A percentile compares a stretch with the other conserved stretches of the same genome.
phyloP scores from a whole-genome alignment of 2,797 vertebrate species.

The Ctenopoma kingsleyae region DNA sequence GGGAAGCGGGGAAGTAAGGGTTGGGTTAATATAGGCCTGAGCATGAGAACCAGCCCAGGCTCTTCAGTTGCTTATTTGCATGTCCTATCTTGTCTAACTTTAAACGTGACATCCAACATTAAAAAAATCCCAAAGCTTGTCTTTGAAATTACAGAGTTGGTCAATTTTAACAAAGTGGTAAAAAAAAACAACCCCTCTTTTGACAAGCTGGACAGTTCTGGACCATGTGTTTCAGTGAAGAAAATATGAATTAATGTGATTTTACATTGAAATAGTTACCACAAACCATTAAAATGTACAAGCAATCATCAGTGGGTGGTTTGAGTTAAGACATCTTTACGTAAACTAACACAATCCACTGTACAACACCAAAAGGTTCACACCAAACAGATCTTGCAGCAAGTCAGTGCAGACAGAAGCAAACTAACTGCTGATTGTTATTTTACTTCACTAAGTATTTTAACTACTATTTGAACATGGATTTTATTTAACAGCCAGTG shows the following conservation, averaged over 20 bases:
- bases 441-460: constrained; percentile 37
- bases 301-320: neutral
- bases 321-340: constrained; percentile 10
- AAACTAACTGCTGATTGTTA: constrained; percentile 36
- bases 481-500: constrained; percentile 30
- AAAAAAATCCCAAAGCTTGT: constrained; percentile 28
- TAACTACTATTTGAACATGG: constrained; percentile 72
- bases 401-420: constrained; percentile 7
- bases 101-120: constrained; percentile 52
- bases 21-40: constrained; percentile 73
- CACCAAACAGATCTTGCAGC: constrained; percentile 18
- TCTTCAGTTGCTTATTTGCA: constrained; percentile 84
- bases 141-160: constrained; percentile 39
- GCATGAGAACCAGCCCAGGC: constrained; percentile 76
- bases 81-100: constrained; percentile 79
- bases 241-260: neutral
- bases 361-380: neutral
- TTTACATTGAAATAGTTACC: neutral
- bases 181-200: constrained; percentile 6
- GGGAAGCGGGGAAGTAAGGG: constrained; percentile 75
- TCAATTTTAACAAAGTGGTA: constrained; percentile 2
- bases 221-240: neutral
- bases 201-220: constrained; percentile 9
- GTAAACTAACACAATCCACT: neutral
- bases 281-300: neutral